Conservation (phyloP, 2,888 invertebrate genomes). For the Torymus tubicola region DNA sequence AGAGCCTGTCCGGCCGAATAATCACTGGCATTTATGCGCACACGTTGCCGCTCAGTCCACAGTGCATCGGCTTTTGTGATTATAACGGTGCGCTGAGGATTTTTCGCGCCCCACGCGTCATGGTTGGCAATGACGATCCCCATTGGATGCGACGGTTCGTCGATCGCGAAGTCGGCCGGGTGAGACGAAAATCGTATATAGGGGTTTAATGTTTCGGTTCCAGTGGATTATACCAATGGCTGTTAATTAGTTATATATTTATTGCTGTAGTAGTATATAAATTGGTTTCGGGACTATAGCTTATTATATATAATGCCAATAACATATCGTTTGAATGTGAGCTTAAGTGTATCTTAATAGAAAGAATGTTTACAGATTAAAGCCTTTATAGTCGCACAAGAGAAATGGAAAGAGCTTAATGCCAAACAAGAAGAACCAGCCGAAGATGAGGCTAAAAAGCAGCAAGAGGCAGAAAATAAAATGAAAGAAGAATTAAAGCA, state of each 20-base stretch:
- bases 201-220: too few relatives aligned
- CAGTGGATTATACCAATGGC: too few relatives aligned
- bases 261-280: too few relatives aligned
- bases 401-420: slow-evolving; percentile 78
- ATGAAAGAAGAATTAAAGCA: slow-evolving; percentile 38
- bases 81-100: slow-evolving; percentile 83
- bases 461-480: slow-evolving; percentile 75
- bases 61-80: slow-evolving; percentile 83
- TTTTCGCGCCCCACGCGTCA: slow-evolving; percentile 80
- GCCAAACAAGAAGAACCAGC: slow-evolving; percentile 76
- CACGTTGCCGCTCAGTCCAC: slow-evolving; percentile 78
- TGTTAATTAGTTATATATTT: too few relatives aligned
- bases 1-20: slow-evolving; percentile 76
- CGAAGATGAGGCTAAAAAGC: slow-evolving; percentile 71
- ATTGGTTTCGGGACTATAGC: too few relatives aligned
- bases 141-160: slow-evolving; percentile 69
- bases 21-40: slow-evolving; percentile 83
- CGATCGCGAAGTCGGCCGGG: slow-evolving; percentile 67
- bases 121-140: slow-evolving; percentile 77
- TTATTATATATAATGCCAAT: too few relatives aligned
- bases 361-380: slow-evolving; percentile 75
- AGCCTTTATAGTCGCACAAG: slow-evolving; percentile 82
- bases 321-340: too few relatives aligned
- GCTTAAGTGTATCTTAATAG: too few relatives aligned
- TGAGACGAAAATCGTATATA: slow-evolving; percentile 55